These are phyloP conservation scores for Dreissena rostriformis DNA, from an alignment of 1,140 invertebrate genomes.

Conservation along the genomic window DNA sequence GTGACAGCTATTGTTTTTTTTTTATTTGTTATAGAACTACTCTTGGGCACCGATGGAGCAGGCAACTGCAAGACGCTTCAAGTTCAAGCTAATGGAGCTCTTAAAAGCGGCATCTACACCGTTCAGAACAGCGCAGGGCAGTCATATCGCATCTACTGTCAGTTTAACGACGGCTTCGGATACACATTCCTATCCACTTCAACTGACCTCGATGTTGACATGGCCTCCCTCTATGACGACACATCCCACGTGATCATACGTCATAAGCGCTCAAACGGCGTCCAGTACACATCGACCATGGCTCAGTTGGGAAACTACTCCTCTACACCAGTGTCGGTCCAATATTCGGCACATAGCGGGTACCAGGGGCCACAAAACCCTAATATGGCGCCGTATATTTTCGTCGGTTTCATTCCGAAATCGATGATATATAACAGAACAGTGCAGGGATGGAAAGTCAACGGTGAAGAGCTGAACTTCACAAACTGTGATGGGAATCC, in stretches of 20 bases:
- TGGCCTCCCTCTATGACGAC: neutral
- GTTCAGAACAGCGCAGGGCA: neutral
- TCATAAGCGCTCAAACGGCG: neutral
- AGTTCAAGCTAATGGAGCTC: neutral
- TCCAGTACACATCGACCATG: neutral
- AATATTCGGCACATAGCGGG: neutral
- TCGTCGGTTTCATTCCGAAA: constrained; percentile 2
- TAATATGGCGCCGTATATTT: neutral
- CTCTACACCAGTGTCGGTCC: neutral
- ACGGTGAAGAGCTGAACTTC: constrained; percentile 12
- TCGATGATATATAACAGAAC: neutral
- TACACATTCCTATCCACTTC: neutral
- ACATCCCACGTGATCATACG: neutral
- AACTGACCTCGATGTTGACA: neutral
- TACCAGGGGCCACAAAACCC: neutral
- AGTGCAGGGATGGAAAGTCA: neutral
- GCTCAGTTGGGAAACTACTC: neutral
- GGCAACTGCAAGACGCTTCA: neutral
- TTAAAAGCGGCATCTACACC: neutral
- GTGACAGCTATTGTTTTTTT: too few relatives aligned
- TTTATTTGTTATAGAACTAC: too few relatives aligned
- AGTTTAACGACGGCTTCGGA: neutral
- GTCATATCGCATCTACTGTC: neutral
- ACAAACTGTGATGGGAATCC: constrained; percentile 18
- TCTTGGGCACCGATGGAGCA: too few relatives aligned